A percentile compares a stretch with the other conserved stretches of the same genome.
These are phyloP conservation scores for Drosophila parvula DNA, from an alignment of 1,140 invertebrate species.

Conservation along the genomic window DNA sequence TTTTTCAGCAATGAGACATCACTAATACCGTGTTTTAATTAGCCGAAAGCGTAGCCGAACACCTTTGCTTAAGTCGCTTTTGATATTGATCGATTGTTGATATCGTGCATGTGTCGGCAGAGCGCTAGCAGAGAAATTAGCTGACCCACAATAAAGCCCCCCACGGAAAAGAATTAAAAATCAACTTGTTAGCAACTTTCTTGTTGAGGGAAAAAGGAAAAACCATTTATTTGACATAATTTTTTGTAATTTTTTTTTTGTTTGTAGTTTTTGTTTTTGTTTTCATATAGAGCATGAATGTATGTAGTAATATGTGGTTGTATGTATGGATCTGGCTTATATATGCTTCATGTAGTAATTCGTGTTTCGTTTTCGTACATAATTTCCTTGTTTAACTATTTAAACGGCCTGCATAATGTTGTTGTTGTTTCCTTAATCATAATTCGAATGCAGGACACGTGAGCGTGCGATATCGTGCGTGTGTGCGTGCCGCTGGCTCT, in stretches of 20 bases:
- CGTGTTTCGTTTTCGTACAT: conserved; percentile 46
- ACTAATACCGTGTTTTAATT: no score
- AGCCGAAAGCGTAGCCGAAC: no score
- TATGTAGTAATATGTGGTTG: conserved; percentile 78
- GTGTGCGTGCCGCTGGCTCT: conserved; percentile 34
- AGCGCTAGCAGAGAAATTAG: no score
- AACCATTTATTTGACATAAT: conserved; percentile 83
- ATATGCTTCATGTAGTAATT: conserved; percentile 63
- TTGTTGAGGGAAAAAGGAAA: conserved; percentile 81
- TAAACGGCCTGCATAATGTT: conserved; percentile 56
- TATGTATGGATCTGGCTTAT: conserved; percentile 62
- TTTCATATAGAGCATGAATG: conserved; percentile 81
- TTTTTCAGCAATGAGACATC: no score
- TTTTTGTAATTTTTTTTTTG: conserved; percentile 57
- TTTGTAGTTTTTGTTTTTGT: conserved; percentile 43
- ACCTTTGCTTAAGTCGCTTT: no score
- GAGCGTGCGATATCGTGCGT: conserved; percentile 25
- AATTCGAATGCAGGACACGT: conserved; percentile 51
- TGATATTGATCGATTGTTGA: no score
- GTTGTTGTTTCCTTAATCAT: conserved; percentile 23
- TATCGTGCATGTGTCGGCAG: no score
- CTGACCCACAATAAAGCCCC: no score
- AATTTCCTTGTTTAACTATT: conserved; percentile 60
- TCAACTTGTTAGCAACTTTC: conserved; percentile 7
- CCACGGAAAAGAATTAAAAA: not conserved